Evolutionary conservation across 2,113 vertebrate genomes (phyloP), one percentile per base, ranked within the genome.

Genomic region (Elephantulus edwardii): DNA sequence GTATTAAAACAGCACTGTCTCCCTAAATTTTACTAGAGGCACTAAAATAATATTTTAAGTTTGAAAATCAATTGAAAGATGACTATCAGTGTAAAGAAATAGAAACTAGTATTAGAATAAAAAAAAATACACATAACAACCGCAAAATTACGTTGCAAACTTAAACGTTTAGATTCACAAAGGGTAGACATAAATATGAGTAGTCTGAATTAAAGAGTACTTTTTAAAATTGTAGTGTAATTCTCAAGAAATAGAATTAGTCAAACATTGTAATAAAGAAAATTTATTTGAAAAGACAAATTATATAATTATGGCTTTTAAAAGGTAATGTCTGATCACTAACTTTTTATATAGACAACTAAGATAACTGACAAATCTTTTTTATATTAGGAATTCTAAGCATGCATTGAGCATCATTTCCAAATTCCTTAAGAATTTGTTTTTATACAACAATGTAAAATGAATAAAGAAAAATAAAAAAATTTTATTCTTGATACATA

Each of bases 1-100:
- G 30, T 56, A 86, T 56, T 79, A 87, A 92, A 92, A 86, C 64
- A 87, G 74, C 44, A 71, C 9, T 71, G 11, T 79, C 88, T 88
- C 44, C 54, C 46, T 90, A 10, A 30, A 78, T 78, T 74, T 33
- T 83, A 71, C 56, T 68, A 87, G 46, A 54, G 44, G 28, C 42
- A 74, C 56, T 91, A 83, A 88, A 91, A 90, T 72, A 58, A 83
- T 86, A 75, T 52, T 46, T 17, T 80, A 80, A 56, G 82, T 64
- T 81, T 0, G 56, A 33, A 83, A 70, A 90, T 30, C 60, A 7
- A 7, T 0, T 74, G 50, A 91, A 62, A 24, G 22, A 54, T 62
- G 14, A 72, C 88, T 46, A 56, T 42, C 54, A 74, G 44, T 50
- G 0, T 68, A 6, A 48, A 14, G 33, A 84, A 85, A 52, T 3